phyloP scores from a whole-genome alignment of 2,888 invertebrate species.

The Torymus texanus region DNA sequence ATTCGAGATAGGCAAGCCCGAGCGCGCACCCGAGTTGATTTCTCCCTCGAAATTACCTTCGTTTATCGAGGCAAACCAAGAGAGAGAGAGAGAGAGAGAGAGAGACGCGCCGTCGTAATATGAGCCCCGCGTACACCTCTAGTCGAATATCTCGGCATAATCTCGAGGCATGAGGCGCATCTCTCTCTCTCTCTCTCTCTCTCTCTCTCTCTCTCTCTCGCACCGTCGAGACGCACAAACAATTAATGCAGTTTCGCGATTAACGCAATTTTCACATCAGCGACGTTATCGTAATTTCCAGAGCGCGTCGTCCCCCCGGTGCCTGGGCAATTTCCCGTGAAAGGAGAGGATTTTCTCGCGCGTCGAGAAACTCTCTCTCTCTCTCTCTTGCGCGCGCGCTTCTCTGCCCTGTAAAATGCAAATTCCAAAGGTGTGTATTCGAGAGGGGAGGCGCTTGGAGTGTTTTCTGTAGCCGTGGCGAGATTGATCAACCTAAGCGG shows the following conservation, averaged over 20 bases:
- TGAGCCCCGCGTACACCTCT: not conserved
- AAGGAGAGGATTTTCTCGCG: not conserved
- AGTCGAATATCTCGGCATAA: too few species aligned
- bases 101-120: not conserved
- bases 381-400: not conserved
- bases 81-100: not conserved
- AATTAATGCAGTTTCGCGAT: constrained; percentile 36
- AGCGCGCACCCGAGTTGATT: constrained; percentile 23
- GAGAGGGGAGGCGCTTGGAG: not conserved
- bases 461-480: constrained; percentile 10
- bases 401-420: constrained; percentile 19
- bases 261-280: too few species aligned
- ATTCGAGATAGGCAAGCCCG: constrained; percentile 22
- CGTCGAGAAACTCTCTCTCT: not conserved
- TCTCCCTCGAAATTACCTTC: constrained; percentile 34
- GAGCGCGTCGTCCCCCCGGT: not conserved
- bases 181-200: too few species aligned
- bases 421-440: constrained; percentile 6
- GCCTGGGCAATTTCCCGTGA: not conserved
- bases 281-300: constrained; percentile 37
- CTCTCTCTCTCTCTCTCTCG: too few species aligned
- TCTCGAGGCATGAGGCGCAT: too few species aligned
- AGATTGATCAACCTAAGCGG: constrained; percentile 13
- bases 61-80: constrained; percentile 33
- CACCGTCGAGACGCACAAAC: not conserved